Evolutionary conservation across 1,140 invertebrate species (phyloP), one percentile per base, ranked within the genome.

Genomic region (Solen grandis): DNA sequence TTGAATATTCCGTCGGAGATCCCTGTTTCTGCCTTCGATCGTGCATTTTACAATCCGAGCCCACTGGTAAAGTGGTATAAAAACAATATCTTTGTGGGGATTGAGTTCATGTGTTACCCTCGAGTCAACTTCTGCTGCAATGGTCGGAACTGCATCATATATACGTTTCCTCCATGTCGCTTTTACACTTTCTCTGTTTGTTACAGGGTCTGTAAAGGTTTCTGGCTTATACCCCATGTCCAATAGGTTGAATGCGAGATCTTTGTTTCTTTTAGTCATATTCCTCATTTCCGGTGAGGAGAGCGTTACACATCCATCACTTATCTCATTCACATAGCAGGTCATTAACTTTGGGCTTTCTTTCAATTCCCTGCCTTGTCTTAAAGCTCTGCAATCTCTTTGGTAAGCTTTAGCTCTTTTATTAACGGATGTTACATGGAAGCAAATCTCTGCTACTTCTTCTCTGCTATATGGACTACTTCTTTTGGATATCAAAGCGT

Each of bases 401-500:
- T 79, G 29, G 38, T 85, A 88, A 29, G 68, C 63, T 50, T 84
- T 88, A 50, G 69, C 69, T 54, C 76, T 60, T 41, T 65, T 59
- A 3, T 50, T 60, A 16, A 76, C 77, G 50, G 81, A 60, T 69
- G 84, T 89, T 13, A 81, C 62, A 60, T 83, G 62, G 10, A 41
- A 31, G 66, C 87, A 88, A 14, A 89, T 70, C 54, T 60, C 59
- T 16, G 63, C 73, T 16, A 89, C 80, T 19, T 88, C 87, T 33
- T 76, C 29, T 27, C 73, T 65, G 31, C 46, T 66, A 59, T 87
- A 87, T 4, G 85, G 81, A 69, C 57, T 66, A 10, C 62, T 59
- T 25, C 50, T 52, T 10, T 62, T 54, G n/a, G 66, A 95, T 63
- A 98, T 95, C 29, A 95, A 95, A 16, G 96, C 91, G 13, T 87